Base-by-base conservation (phyloP, 2,888 invertebrate genomes). In the Pteria penguin region DNA sequence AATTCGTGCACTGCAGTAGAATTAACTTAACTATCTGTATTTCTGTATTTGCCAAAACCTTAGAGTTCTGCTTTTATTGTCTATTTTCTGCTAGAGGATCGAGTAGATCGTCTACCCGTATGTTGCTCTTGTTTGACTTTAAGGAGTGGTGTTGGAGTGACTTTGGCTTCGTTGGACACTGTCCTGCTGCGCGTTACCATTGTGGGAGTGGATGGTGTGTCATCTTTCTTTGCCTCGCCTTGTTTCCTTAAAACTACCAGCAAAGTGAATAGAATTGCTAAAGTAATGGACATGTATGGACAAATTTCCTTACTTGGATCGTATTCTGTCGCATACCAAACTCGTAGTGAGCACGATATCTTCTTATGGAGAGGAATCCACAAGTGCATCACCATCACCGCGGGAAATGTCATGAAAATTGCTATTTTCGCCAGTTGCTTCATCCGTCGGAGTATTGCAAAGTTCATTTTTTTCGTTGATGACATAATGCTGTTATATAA, bases 361-460 rank as follows among this genome's bases (percentile, higher is more conserved):
- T 54, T 67, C 61, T 61, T 73, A 8, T 73, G 67, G 54, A 67
- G 26, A 18, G 73, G 73, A 8, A 73, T 54, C 73, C 73, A 73
- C 60, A 73, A 57, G 14, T 73, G 45, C n/a, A 73, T 22, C 24
- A 73, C 55, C 52, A 67, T 52, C 22, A 73, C 67, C 22, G 33
- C 60, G 32, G 73, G 73, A 22, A 60, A 31, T 29, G 73, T 73
- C 22, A 67, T 52, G 4, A 67, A 67, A 31, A 73, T 36, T 27
- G 66, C 32, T 3, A 67, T 52, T 54, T 73, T 73, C n/a, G 60
- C 45, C 26, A 67, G 24, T n/a, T 67, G 58, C 31, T 32, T 60
- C n/a, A 73, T 1, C n/a, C 26, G 24, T 32, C 61, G 52, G 18
- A 67, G 29, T n/a, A 45, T 52, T 4, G 54, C 8, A 22, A 27